Base-by-base conservation (phyloP, 2,888 invertebrate genomes). In the Pomacea canaliculata region DNA sequence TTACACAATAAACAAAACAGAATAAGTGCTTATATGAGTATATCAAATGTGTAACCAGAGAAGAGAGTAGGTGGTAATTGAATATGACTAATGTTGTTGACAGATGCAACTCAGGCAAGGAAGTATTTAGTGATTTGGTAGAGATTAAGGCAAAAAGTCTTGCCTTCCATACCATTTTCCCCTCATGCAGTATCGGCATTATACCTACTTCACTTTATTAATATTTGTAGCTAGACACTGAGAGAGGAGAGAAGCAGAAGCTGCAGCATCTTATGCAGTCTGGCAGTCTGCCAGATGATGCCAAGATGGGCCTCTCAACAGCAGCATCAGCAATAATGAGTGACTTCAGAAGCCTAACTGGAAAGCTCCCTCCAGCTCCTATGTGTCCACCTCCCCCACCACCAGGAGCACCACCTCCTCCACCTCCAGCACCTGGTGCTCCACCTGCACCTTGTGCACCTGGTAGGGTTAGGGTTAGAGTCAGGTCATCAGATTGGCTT, bases 281-380 rank as follows among this genome's bases (percentile, higher is more conserved):
- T 84, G 97, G 97, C 82, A 96, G 96, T 92, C 94, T 97, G 88
- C 97, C 97, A 12, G 97, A 97, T 89, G 97, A 97, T 90, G 96
- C 97, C 49, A 97, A 97, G 93, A 95, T 92, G 79, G 89, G 87
- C 18, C 82, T 90, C 62, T 85, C 85, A 60, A 77, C 85, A 27
- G 82, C 82, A 16, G 77, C 84, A 19, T 80, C 82, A n/a, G 78
- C 80, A 51, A 79, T 83, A 56, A 80, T 82, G 63, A 77, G 82
- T 69, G 80, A 81, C 65, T 76, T 82, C 77, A 76, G 78, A 59
- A 73, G 78, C 66, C 78, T 78, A 23, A 70, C 78, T 37, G 74
- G 78, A 13, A 73, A 76, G n/a, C 59, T 18, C 2, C 76, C 79
- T 49, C 73, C 83, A 51, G 75, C 79, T 37, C 82, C 84, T 77